phyloP scores from a whole-genome alignment of 2,113 vertebrate genomes.

The Siniperca chuatsi region DNA sequence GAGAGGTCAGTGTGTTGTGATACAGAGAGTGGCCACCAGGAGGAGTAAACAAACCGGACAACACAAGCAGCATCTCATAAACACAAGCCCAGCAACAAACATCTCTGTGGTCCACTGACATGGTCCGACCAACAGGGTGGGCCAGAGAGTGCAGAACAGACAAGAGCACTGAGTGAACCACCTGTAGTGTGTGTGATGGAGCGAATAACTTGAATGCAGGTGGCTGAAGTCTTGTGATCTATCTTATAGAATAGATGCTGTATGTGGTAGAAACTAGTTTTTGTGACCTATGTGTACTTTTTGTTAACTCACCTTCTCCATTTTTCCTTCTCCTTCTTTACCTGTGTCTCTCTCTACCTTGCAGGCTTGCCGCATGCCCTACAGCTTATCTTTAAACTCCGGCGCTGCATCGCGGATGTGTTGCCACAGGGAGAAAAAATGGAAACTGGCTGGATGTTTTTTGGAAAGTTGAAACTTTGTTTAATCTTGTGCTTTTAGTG shows the following conservation, averaged over 20 bases:
- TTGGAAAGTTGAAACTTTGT: slow-evolving; percentile 74
- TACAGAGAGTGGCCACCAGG: slow-evolving; percentile 86
- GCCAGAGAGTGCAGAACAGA: slow-evolving; percentile 69
- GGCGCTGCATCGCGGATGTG: slow-evolving; percentile 43
- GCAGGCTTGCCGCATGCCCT: slow-evolving; percentile 70
- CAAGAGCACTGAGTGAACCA: neutral
- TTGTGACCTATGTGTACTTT: slow-evolving; percentile 6
- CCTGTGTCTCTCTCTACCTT: slow-evolving; percentile 12
- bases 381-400: slow-evolving; percentile 76
- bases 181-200: neutral
- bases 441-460: slow-evolving; percentile 65
- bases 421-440: slow-evolving; percentile 66
- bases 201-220: slow-evolving; percentile 27
- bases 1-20: slow-evolving; percentile 75
- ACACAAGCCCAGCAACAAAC: slow-evolving; percentile 66
- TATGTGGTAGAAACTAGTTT: slow-evolving; percentile 11
- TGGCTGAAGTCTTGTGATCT: slow-evolving; percentile 13
- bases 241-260: neutral
- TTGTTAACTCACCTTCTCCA: slow-evolving; percentile 11
- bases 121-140: slow-evolving; percentile 71
- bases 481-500: slow-evolving; percentile 77
- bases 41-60: slow-evolving; percentile 89
- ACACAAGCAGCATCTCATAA: slow-evolving; percentile 72
- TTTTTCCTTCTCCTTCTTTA: slow-evolving; percentile 5
- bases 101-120: slow-evolving; percentile 50